These are phyloP conservation scores for Melospiza melodia DNA, from an alignment of 2,113 vertebrate genomes.

Conservation along the genomic window DNA sequence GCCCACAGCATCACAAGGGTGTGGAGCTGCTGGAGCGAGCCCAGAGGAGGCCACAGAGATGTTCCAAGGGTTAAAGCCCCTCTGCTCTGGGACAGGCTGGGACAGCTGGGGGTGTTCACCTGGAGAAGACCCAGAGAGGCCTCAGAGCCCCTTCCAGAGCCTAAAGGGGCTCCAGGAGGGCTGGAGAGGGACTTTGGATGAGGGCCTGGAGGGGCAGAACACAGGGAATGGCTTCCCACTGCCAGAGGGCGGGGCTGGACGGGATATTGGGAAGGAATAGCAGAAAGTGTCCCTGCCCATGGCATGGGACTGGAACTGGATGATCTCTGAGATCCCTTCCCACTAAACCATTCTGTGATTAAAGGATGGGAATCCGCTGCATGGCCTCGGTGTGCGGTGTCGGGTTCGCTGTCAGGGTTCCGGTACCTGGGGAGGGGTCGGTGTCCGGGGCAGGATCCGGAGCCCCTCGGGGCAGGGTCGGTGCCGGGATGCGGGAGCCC, in stretches of 20 bases:
- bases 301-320: neutral
- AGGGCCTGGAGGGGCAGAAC: rapidly evolving
- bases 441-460: neutral
- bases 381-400: neutral
- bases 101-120: neutral
- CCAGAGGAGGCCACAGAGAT: neutral
- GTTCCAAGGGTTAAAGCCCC: neutral
- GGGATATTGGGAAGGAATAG: neutral
- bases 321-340: neutral
- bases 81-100: neutral
- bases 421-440: neutral
- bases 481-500: neutral
- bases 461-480: too few relatives aligned
- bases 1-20: neutral
- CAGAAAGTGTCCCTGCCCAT: neutral
- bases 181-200: neutral
- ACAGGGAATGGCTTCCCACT: neutral
- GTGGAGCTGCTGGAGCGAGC: neutral
- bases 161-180: neutral
- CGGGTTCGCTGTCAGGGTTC: too few relatives aligned
- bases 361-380: neutral
- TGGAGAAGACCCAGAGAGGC: neutral
- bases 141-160: neutral
- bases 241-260: too few relatives aligned
- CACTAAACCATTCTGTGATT: neutral